Percentiles rank a stretch among this genome's conserved stretches.
Conservation (phyloP, 2,113 vertebrate species). For the Apteryx owenii region DNA sequence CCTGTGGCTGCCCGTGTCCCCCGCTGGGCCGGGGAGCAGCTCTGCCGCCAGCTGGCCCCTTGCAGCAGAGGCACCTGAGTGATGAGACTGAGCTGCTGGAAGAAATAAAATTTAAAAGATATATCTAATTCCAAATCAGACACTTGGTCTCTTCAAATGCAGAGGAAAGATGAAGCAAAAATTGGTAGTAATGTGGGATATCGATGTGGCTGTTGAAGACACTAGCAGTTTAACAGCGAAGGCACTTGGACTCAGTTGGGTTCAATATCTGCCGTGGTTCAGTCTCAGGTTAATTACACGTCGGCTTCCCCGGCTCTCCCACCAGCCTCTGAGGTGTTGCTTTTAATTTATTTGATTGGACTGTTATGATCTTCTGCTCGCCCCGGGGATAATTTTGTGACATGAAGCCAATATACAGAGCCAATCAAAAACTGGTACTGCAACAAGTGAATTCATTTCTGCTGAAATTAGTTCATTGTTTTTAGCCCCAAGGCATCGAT, state of each 20-base stretch:
- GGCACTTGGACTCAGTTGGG: neutral
- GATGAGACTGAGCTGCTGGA: neutral
- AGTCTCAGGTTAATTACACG: neutral
- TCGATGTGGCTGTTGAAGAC: neutral
- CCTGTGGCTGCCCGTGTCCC: neutral
- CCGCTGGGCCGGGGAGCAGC: neutral
- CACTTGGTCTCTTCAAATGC: neutral
- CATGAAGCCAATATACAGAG: neutral
- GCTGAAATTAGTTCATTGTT: neutral
- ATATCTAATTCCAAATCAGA: neutral
- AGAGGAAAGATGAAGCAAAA: neutral
- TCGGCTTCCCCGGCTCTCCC: neutral
- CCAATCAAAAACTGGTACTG: neutral
- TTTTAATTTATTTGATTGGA: neutral
- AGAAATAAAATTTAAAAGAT: neutral
- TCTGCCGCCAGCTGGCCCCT: too few relatives aligned
- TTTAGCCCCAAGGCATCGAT: neutral
- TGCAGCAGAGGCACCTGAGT: neutral
- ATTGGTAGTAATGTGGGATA: accelerated
- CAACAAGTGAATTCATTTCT: neutral
- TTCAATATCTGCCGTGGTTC: neutral
- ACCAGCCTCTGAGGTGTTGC: neutral
- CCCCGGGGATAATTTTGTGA: neutral
- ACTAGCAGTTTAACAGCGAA: accelerated
- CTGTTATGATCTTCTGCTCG: neutral